Conservation (phyloP, 2,888 invertebrate species). For the Drosophila hawaiiensis region DNA sequence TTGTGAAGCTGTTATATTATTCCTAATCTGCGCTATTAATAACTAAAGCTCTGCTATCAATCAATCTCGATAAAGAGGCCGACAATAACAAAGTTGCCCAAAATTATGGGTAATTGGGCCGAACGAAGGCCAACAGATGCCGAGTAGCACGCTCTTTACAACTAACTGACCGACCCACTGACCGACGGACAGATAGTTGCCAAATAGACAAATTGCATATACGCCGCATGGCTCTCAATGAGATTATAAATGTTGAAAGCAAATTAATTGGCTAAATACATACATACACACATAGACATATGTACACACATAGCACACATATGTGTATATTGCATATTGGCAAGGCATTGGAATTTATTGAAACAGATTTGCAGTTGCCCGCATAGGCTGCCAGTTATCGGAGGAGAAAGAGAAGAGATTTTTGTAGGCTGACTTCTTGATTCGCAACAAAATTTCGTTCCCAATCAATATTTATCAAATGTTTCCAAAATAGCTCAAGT, state of each 20-base stretch:
- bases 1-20: not conserved
- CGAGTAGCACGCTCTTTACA: not conserved
- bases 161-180: not conserved
- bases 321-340: slow-evolving; percentile 1
- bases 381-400: slow-evolving; percentile 1
- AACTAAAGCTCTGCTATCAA: slow-evolving; percentile 1
- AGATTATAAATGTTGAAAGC: slow-evolving; percentile 6
- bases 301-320: not conserved
- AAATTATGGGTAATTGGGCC: slow-evolving; percentile 29
- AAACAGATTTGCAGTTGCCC: slow-evolving; percentile 7
- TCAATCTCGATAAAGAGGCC: not conserved
- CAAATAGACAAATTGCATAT: slow-evolving; percentile 29
- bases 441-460: slow-evolving; percentile 9
- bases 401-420: slow-evolving; percentile 13
- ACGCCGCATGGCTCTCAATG: slow-evolving; percentile 11
- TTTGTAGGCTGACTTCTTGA: slow-evolving; percentile 8
- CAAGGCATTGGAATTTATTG: slow-evolving; percentile 16
- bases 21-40: not conserved
- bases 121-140: slow-evolving; percentile 10
- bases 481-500: slow-evolving; percentile 4
- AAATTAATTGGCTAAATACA: slow-evolving; percentile 16
- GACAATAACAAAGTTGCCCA: slow-evolving; percentile 1
- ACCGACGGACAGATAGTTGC: not conserved
- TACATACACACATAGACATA: not conserved
- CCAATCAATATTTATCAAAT: slow-evolving; percentile 36